Conservation (phyloP, 2,888 invertebrate species). For the Cenopis cana region DNA sequence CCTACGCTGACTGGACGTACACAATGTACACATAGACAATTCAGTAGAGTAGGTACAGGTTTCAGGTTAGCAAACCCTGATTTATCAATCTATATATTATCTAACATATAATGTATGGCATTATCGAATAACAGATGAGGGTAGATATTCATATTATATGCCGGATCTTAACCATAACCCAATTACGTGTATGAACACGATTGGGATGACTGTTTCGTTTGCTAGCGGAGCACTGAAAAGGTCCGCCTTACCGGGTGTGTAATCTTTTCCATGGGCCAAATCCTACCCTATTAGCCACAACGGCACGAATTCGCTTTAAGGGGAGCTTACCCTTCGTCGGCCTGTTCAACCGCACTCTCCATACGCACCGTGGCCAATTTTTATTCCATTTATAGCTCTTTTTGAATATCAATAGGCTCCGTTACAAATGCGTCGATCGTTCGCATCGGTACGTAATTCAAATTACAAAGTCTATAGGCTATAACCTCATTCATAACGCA, state of each 20-base stretch:
- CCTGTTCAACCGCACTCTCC: conserved; percentile 38
- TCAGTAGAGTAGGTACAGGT: no score
- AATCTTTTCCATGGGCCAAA: conserved; percentile 65
- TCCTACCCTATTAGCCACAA: conserved; percentile 66
- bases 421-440: conserved; percentile 53
- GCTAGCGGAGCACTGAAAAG: conserved; percentile 51
- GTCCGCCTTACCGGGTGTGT: conserved; percentile 55
- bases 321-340: conserved; percentile 49
- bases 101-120: no score
- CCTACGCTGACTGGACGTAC: no score
- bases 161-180: no score
- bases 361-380: conserved; percentile 58
- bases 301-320: conserved; percentile 62
- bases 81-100: no score
- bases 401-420: conserved; percentile 62
- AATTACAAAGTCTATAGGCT: conserved; percentile 50
- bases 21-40: no score
- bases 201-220: conserved; percentile 23
- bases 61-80: no score
- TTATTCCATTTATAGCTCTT: conserved; percentile 63
- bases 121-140: no score
- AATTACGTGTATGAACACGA: conserved; percentile 25
- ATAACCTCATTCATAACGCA: conserved; percentile 48
- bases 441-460: conserved; percentile 49
- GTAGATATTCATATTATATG: no score